Evolutionary conservation across 2,797 vertebrate species (phyloP), one percentile per base, ranked within the genome.

Genomic region (Melanitta fusca): DNA sequence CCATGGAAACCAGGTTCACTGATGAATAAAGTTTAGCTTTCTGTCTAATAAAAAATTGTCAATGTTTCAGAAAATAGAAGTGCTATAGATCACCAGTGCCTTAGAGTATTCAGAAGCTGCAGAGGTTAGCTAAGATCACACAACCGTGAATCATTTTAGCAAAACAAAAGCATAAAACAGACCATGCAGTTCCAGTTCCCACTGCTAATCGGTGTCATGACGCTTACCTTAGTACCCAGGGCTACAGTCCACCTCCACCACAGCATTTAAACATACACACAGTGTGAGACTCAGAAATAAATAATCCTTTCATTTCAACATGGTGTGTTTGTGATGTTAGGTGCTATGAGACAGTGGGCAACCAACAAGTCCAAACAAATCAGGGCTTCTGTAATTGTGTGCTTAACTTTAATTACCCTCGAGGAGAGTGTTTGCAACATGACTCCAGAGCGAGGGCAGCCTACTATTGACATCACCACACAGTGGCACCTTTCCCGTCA

Each of bases 391-490:
- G 85, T 95, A 98, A 98, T 96, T 96, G 95, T 91, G 47, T 72
- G 89, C 95, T 97, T 95, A 95, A 97, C 89, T 98, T 95, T 98
- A 97, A 98, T 97, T 95, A 97, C 96, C 95, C 94, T 69, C 71
- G 87, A 96, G 96, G 92, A 96, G 61, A 88, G 70, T 82, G 84
- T 95, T 95, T 98, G 97, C 97, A 98, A 97, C 91, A 86, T 95
- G 95, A 98, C 93, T 97, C 95, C 70, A 41, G 92, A 93, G 81
- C 85, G 94, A 97, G 91, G 84, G 91, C 70, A 92, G 92, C 66
- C 95, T 95, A 77, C 92, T 95, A 75, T 88, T 96, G 79, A 97
- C 80, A 96, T 97, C 97, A 97, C 16, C 53, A 88, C 84, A 91
- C 92, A 91, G 36, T 45, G 12, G 41, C 43, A 47, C 91, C 87